Evolutionary conservation across 2,888 invertebrate species (phyloP), one percentile per base, ranked within the genome.

Genomic region (Conomelus anceps): DNA sequence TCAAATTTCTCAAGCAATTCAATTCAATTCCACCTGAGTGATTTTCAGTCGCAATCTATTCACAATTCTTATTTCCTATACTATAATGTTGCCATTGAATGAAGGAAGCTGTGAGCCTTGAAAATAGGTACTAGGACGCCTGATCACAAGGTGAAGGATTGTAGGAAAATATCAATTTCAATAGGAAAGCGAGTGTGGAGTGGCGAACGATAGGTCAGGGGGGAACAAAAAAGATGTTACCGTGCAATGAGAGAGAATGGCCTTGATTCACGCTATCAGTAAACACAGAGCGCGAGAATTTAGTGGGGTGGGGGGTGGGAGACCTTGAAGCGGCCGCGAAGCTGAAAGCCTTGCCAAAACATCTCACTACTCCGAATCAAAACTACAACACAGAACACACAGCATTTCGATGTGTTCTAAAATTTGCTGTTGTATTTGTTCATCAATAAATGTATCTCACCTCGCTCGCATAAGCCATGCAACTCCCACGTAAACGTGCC

Each of bases 201-300:
- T n/a, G n/a, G n/a, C n/a, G 20, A n/a, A 34, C 34, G 34, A 34
- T 63, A n/a, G 63, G n/a, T 13, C n/a, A n/a, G 63, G 41, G 7
- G 34, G 63, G n/a, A 63, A 63, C 63, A n/a, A n/a, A 63, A 63
- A 63, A 63, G 63, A 63, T 63, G 63, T 63, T 63, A 63, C 63
- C 63, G 63, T 63, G 63, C 63, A 63, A 63, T 63, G 63, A 63
- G n/a, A 63, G n/a, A 26, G 24, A 23, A 86, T 23, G 86, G 26
- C 86, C 86, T 86, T 86, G 86, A 86, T 24, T 86, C 24, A 24
- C 22, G 86, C 86, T 86, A 86, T 86, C 86, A 86, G 23, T 23
- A 86, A 86, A 86, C 86, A 86, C n/a, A 63, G 63, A 63, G 63
- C n/a, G 20, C 63, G n/a, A 63, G 3, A n/a, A n/a, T n/a, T 63